A percentile compares a stretch with the other conserved stretches of the same genome.
These are phyloP conservation scores for Macrophya annulata DNA, from an alignment of 2,888 invertebrate species.

Conservation along the genomic window DNA sequence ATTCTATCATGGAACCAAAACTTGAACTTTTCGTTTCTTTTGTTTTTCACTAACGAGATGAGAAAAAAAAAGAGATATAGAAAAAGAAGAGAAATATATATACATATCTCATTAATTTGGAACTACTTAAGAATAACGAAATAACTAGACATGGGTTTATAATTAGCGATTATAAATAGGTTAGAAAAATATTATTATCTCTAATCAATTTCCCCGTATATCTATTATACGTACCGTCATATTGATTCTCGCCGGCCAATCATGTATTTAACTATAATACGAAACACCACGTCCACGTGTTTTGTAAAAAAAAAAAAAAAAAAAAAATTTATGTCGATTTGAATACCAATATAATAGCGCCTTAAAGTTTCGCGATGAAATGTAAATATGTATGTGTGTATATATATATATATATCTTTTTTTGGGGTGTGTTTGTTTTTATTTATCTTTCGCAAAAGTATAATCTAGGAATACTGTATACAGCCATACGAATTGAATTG, in stretches of 20 bases:
- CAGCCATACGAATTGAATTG: not conserved
- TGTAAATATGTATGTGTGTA: too few species aligned
- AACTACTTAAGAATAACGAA: too few species aligned
- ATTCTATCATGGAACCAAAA: not conserved
- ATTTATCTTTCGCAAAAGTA: not conserved
- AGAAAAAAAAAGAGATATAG: not conserved
- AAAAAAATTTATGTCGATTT: not conserved
- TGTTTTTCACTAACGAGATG: not conserved
- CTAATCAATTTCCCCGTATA: not conserved
- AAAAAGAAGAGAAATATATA: not conserved
- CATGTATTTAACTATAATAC: not conserved
- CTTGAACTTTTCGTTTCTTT: not conserved
- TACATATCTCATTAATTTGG: too few species aligned
- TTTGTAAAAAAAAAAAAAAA: too few species aligned
- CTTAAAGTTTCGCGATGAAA: not conserved
- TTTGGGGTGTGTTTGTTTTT: not conserved
- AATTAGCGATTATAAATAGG: not conserved
- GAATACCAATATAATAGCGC: not conserved
- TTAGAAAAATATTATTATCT: not conserved
- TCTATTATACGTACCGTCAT: not conserved
- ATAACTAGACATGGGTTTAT: not conserved
- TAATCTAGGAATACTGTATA: not conserved
- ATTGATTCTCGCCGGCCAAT: slow-evolving; percentile 20
- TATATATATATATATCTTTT: not conserved
- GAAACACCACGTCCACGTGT: not conserved